Conservation (phyloP, 1,140 invertebrate species). For the Octopus bimaculoides region DNA sequence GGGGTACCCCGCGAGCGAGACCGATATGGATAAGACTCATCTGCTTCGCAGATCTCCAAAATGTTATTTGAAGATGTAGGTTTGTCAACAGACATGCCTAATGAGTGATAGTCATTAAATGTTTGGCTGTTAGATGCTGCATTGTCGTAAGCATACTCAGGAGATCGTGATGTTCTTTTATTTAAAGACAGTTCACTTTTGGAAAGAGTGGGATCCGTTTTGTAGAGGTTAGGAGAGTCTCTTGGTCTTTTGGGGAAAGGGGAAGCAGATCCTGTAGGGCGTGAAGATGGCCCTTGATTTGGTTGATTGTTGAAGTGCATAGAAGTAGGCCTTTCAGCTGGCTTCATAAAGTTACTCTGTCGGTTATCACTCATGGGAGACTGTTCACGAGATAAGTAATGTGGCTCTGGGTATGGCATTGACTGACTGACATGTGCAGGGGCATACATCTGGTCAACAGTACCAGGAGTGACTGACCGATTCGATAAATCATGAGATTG, state of each 20-base stretch:
- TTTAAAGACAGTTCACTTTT: not conserved
- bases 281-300: not conserved
- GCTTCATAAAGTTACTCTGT: not conserved
- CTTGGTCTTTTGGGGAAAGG: not conserved
- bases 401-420: not conserved
- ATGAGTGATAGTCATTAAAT: not conserved
- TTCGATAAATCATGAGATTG: not conserved
- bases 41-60: conserved; percentile 3
- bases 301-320: not conserved
- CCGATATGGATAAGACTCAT: not conserved
- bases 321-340: not conserved
- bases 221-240: not conserved
- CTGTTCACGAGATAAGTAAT: not conserved
- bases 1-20: not conserved
- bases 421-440: no score
- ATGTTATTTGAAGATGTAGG: not conserved
- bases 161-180: not conserved
- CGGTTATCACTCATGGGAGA: not conserved
- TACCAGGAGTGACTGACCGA: not conserved
- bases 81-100: not conserved
- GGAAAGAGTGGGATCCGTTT: not conserved
- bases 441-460: not conserved
- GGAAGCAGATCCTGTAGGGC: not conserved
- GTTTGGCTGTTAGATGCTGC: not conserved
- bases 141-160: not conserved